Conservation (phyloP, 2,888 invertebrate genomes). For the Perizoma flavofasciatum region DNA sequence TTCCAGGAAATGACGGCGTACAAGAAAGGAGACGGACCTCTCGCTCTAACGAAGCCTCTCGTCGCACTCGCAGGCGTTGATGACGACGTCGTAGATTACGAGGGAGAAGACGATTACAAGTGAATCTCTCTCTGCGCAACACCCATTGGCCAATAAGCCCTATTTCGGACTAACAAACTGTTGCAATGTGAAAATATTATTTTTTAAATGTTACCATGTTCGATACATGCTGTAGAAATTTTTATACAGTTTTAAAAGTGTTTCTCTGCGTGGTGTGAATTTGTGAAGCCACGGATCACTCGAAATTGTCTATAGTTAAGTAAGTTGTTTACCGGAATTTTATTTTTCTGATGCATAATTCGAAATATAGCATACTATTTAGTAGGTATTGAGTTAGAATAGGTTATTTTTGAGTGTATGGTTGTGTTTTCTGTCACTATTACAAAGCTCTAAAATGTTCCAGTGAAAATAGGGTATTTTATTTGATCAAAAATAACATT, state of each 20-base stretch:
- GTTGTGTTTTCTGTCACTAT: conserved; percentile 7
- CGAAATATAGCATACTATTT: not conserved
- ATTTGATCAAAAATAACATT: conserved; percentile 1
- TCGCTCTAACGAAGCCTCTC: conserved; percentile 66
- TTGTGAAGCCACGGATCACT: conserved; percentile 3
- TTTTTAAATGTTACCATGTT: conserved; percentile 32
- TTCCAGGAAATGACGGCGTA: conserved; percentile 93
- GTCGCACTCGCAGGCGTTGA: conserved; percentile 65
- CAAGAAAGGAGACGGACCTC: conserved; percentile 86
- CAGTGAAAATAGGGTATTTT: not conserved
- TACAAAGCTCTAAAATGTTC: not conserved
- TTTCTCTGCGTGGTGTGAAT: conserved; percentile 15
- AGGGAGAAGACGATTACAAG: conserved; percentile 86
- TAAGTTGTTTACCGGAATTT: not conserved
- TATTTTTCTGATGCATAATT: conserved; percentile 1
- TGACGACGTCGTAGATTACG: conserved; percentile 85
- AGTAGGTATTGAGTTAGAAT: conserved; percentile 2
- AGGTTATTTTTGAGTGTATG: conserved; percentile 3
- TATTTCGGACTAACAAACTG: conserved; percentile 34
- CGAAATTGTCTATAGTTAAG: conserved; percentile 8
- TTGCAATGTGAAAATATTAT: conserved; percentile 29
- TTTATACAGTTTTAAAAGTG: conserved; percentile 32
- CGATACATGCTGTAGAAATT: conserved; percentile 30
- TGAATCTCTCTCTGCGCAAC: conserved; percentile 41
- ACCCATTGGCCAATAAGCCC: conserved; percentile 19